Base-by-base conservation (phyloP, 2,797 vertebrate species). In the Tarsius wallacei region DNA sequence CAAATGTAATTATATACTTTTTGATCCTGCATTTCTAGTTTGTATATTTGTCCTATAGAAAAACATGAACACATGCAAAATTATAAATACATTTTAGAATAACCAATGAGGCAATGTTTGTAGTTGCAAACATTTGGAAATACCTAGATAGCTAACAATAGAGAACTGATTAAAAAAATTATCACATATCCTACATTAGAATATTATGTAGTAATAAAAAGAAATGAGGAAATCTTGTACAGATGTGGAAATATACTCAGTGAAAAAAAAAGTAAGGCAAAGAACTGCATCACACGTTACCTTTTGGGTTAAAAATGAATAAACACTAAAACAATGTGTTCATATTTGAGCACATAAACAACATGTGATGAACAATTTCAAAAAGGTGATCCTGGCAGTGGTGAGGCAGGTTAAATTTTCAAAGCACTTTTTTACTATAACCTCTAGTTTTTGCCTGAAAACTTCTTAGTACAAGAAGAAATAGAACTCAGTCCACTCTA, bases 391-490 rank as follows among this genome's bases (percentile, higher is more conserved):
- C 88, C 42, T 47, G 16, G 22, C 16, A 17, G 19, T 26, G 3
- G 16, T 78, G 51, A 73, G 21, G 71, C 47, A 95, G 49, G 31
- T 9, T 82, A 19, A 42, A 76, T 74, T 87, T 93, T 89, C 91
- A 86, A 85, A 95, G 88, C 42, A 55, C 55, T 91, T 88, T 85
- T 93, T 80, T 19, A 31, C 84, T 47, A n/a, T 57, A 57, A 61
- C 76, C 12, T 88, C 31, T 13, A 88, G 7, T 47, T 28, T 55
- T 31, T 63, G 49, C 42, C 33, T 70, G n/a, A 81, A 96, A 76
- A 47, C 64, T 26, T 7, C 2, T 64, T 68, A 36, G 73, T 24
- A 26, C 63, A 36, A 90, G 28, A 94, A 80, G 15, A 71, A 90
- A 66, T 78, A 49, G 81, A 80, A 70, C 8, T n/a, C 47, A 31